Percentiles rank a stretch among this genome's conserved stretches.
Conservation (phyloP, 2,113 vertebrate species). For the Erinaceus europaeus region DNA sequence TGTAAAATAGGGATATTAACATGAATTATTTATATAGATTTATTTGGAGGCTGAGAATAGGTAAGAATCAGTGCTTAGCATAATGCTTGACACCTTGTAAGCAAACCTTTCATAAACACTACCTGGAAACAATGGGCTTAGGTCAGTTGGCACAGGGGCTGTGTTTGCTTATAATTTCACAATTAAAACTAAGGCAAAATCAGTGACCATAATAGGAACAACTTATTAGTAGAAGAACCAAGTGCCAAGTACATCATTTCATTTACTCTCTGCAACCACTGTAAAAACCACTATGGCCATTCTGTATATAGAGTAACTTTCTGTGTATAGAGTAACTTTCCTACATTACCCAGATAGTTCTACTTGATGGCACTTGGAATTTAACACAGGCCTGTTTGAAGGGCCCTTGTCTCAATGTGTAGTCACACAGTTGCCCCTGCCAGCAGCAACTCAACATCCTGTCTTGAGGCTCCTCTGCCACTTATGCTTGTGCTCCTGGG, state of each 20-base stretch:
- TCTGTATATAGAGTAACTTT: too few species aligned
- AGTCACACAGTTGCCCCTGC: background rate
- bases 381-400: background rate
- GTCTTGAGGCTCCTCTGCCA: too few species aligned
- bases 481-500: too few species aligned
- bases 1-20: background rate
- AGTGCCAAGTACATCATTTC: background rate
- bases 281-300: background rate
- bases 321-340: background rate
- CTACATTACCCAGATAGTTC: background rate
- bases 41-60: constrained; percentile 31
- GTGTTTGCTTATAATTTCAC: background rate
- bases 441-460: background rate
- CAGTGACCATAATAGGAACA: background rate
- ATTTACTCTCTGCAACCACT: background rate
- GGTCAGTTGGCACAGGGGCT: background rate
- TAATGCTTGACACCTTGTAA: constrained; percentile 16
- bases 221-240: background rate
- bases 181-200: background rate
- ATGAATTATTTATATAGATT: constrained; percentile 18
- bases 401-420: background rate
- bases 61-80: constrained; percentile 34
- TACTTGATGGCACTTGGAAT: background rate
- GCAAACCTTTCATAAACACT: constrained; percentile 22
- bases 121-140: background rate